Base-by-base conservation (phyloP, 1,140 invertebrate species). In the Psilanteris sp. region DNA sequence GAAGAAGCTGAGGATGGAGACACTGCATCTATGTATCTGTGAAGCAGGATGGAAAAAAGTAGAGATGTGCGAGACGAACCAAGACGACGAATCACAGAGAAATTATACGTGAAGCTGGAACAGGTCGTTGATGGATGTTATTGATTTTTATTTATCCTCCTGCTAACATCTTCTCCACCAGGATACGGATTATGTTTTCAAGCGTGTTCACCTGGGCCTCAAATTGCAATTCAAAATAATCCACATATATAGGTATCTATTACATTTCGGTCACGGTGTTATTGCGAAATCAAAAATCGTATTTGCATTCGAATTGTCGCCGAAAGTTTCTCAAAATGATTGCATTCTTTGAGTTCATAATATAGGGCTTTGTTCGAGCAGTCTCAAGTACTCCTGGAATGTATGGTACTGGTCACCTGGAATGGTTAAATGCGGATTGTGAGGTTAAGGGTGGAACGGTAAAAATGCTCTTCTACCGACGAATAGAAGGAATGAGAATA, bases 131-230 rank as follows among this genome's bases (percentile, higher is more conserved):
- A 78, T 79, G 76, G 71, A 73, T 62, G 68, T 62, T 77, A 81
- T 81, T 77, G 77, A 81, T 81, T 81, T 78, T 79, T 81, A 73
- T 81, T 81, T 79, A 77, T 74, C 77, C 67, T 52, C 27, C 71
- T 68, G 70, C 70, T 66, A 66, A 64, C 61, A 48, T 67, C 34
- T 55, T 73, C n/a, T 61, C 66, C 55, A 55, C 32, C 16, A 37
- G 36, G 46, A 54, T 61, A 72, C 27, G 55, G 36, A 27, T 79
- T 80, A 79, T 67, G 67, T 74, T 54, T 62, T 68, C 48, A 2
- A n/a, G 37, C 24, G 39, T 10, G 37, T 37, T 68, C 57, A 48
- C 31, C 20, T 41, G 13, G 13, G 34, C 41, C 27, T 34, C 43
- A 70, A 24, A 59, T 70, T 59, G 43, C 43, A 59, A 50, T 70